Evolutionary conservation across 2,113 vertebrate species (phyloP).

Genomic region (Arizona elegans): DNA sequence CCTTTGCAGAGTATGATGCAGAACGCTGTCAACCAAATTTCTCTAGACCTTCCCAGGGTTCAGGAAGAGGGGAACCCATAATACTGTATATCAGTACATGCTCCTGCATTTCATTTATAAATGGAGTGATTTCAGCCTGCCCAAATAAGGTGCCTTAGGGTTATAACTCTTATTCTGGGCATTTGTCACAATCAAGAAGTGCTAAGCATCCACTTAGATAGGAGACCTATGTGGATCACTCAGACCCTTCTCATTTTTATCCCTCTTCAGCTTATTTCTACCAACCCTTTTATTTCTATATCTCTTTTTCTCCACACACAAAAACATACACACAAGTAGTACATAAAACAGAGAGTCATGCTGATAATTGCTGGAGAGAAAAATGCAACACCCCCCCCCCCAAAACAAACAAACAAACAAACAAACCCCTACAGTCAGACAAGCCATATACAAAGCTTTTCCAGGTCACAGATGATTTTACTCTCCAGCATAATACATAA

Average conservation of each 20-base stretch:
- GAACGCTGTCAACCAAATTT: conserved; percentile 31
- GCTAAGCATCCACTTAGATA: not conserved
- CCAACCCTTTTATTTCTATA: not conserved
- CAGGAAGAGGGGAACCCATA: not conserved
- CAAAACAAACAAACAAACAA: not conserved
- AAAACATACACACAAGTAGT: not conserved
- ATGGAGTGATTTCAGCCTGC: not conserved
- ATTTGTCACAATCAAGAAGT: not conserved
- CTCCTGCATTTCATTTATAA: not conserved
- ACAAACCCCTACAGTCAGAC: too few species aligned
- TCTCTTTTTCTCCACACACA: not conserved
- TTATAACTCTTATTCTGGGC: not conserved
- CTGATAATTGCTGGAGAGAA: not conserved
- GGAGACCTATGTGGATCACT: not conserved
- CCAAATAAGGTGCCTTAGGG: not conserved
- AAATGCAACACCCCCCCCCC: not conserved
- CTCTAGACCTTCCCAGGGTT: not conserved
- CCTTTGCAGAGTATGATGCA: conserved; percentile 46
- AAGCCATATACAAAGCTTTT: not conserved
- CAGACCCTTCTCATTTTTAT: not conserved
- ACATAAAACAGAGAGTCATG: not conserved
- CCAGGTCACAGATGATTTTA: not conserved
- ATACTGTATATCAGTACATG: not conserved
- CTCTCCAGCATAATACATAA: not conserved
- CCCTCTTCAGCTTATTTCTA: not conserved